Conservation (phyloP, 2,797 vertebrate species). For the Lophius americanus region DNA sequence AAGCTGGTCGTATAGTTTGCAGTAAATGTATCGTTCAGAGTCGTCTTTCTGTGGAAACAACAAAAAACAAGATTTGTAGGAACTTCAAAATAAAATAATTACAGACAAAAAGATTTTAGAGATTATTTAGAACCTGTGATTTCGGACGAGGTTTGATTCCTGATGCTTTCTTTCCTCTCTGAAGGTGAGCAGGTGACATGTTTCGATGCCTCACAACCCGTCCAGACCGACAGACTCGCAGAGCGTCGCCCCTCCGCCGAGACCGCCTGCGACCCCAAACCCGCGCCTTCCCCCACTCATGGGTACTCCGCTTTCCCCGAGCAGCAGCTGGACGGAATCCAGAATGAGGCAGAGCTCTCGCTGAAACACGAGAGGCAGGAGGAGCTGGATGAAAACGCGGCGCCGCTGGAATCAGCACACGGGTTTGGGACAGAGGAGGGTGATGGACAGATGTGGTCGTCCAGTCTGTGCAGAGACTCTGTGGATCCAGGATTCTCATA, state of each 20-base stretch:
- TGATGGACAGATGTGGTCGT: constrained; percentile 41
- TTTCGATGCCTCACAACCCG: constrained; percentile 17
- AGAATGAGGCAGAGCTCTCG: constrained; percentile 1
- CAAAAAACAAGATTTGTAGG: neutral
- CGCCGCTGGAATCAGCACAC: constrained; percentile 1
- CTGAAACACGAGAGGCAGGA: constrained; percentile 64
- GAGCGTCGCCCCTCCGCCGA: constrained; percentile 20
- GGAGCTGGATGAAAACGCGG: constrained; percentile 23
- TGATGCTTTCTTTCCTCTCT: constrained; percentile 30
- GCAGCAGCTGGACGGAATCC: constrained; percentile 21
- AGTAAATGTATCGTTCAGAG: no score
- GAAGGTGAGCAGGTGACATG: constrained; percentile 20
- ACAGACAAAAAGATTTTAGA: no score
- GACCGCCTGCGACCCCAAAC: neutral
- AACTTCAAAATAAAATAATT: no score
- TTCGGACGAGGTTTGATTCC: neutral
- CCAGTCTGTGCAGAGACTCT: constrained; percentile 14
- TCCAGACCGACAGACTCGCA: constrained; percentile 1
- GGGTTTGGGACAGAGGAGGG: constrained; percentile 28
- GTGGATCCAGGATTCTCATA: constrained; percentile 7
- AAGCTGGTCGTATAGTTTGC: no score
- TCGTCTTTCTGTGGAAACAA: neutral
- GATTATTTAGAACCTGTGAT: neutral
- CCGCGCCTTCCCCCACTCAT: constrained; percentile 9
- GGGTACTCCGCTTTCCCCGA: constrained; percentile 16